A percentile compares a stretch with the other conserved stretches of the same genome.
Evolutionary conservation across 2,113 vertebrate species (phyloP).

Genomic region (Dendropsophus ebraccatus): DNA sequence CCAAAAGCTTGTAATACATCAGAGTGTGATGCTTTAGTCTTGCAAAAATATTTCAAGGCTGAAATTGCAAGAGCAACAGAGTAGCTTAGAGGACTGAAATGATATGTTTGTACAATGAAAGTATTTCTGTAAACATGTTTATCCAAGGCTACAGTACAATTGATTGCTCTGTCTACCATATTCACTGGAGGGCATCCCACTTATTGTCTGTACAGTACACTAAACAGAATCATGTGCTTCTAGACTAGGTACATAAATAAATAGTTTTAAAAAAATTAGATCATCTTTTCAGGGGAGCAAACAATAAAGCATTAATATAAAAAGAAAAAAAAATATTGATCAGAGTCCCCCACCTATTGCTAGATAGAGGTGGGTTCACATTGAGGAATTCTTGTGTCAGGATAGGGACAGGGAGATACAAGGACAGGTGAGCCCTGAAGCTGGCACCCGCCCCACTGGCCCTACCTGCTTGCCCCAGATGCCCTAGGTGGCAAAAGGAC

Average conservation of each 20-base stretch:
- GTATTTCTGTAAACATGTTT: neutral
- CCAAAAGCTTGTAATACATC: constrained; percentile 20
- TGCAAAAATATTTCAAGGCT: neutral
- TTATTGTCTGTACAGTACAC: neutral
- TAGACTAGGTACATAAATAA: neutral
- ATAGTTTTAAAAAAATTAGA: no score
- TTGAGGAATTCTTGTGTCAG: no score
- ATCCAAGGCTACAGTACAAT: neutral
- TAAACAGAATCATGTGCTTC: neutral
- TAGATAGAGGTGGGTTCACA: no score
- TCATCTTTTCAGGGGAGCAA: no score
- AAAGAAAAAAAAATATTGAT: no score
- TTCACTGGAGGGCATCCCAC: neutral
- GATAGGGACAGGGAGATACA: no score
- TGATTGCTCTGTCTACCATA: neutral
- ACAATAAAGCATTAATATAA: no score
- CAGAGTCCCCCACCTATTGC: no score
- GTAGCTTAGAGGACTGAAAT: neutral
- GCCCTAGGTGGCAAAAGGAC: no score
- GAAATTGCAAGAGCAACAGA: neutral
- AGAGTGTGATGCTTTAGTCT: neutral
- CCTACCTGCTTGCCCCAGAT: no score
- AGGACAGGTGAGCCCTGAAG: no score
- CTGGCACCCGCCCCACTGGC: no score
- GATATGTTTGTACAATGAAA: constrained; percentile 19